Percentiles rank a stretch among this genome's conserved stretches.
phyloP scores from a whole-genome alignment of 2,797 vertebrate genomes.

The Carduelis carduelis region DNA sequence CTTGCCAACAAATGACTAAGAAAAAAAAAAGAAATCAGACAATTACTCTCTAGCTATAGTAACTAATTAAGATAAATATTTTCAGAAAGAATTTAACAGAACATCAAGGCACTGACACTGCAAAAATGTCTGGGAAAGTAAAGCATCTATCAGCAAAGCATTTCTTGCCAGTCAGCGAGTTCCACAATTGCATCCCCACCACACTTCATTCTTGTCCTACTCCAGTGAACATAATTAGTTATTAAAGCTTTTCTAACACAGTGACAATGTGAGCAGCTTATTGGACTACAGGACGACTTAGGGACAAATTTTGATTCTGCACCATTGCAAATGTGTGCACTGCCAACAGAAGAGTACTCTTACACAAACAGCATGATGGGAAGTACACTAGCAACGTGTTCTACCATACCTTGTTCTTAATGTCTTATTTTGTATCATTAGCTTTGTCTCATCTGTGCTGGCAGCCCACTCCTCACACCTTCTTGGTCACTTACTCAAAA shows the following conservation, averaged over 20 bases:
- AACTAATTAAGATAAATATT: constrained; percentile 41
- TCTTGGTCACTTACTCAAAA: background rate
- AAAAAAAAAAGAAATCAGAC: constrained; percentile 7
- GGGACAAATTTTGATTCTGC: background rate
- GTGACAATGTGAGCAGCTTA: background rate
- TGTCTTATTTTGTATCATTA: background rate
- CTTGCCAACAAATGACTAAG: background rate
- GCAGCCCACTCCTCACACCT: background rate
- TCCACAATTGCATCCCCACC: background rate
- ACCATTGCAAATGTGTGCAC: background rate
- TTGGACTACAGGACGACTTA: background rate
- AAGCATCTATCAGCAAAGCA: background rate
- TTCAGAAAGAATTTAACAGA: constrained; percentile 18
- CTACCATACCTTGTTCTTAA: background rate
- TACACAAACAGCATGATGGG: background rate
- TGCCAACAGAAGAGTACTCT: background rate
- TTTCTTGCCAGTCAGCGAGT: background rate
- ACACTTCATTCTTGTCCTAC: background rate
- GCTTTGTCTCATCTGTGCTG: background rate
- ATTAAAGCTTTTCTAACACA: background rate
- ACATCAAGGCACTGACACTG: background rate
- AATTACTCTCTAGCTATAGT: constrained; percentile 25
- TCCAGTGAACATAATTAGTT: background rate
- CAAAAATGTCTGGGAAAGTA: constrained; percentile 1
- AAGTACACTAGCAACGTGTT: background rate